A percentile compares a stretch with the other conserved stretches of the same genome.
phyloP scores from a whole-genome alignment of 2,797 vertebrate species.

The Bovichtus variegatus region DNA sequence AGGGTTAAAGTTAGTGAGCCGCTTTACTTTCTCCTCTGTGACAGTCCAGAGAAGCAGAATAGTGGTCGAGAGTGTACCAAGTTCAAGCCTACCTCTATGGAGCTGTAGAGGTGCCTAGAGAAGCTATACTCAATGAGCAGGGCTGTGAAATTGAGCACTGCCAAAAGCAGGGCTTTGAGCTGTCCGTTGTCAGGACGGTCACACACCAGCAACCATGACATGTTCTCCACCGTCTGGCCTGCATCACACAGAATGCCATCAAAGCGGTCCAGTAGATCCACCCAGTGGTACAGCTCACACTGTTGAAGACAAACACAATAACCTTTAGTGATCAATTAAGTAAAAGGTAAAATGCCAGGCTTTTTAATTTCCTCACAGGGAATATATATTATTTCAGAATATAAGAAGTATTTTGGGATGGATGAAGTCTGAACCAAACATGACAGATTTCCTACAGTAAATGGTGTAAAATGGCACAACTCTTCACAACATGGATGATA shows the following conservation, averaged over 20 bases:
- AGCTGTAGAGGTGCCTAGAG: conserved; percentile 97
- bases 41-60: background rate
- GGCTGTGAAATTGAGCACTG: conserved; percentile 97
- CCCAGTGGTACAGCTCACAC: conserved; percentile 99
- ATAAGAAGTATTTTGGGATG: background rate
- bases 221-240: conserved; percentile 95
- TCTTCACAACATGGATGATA: background rate
- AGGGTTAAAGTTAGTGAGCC: conserved; percentile 15
- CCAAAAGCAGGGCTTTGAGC: conserved; percentile 94
- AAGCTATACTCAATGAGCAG: conserved; percentile 98
- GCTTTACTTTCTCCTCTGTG: background rate
- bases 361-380: background rate
- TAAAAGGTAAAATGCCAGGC: background rate
- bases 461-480: background rate
- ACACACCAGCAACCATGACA: conserved; percentile 97
- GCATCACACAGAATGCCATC: conserved; percentile 97
- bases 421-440: background rate
- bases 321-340: background rate
- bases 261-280: conserved; percentile 96
- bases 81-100: conserved; percentile 91
- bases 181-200: conserved; percentile 92
- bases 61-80: background rate
- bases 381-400: background rate
- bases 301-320: conserved; percentile 61
- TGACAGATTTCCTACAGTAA: background rate